Conservation (phyloP, 2,888 invertebrate species). For the Morpho deidamia region DNA sequence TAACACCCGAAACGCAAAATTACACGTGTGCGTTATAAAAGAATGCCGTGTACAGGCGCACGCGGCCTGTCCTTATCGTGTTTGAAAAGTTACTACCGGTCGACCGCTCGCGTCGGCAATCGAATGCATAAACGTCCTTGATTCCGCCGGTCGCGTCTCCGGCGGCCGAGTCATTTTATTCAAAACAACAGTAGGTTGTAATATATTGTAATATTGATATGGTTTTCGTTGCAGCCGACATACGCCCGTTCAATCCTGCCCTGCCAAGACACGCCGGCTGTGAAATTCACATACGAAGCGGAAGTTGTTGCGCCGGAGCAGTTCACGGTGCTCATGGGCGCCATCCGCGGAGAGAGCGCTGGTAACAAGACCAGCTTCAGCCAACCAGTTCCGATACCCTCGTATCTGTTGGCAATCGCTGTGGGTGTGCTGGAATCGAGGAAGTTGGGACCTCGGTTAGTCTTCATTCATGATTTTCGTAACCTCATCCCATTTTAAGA, state of each 20-base stretch:
- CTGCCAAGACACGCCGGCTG: conserved; percentile 94
- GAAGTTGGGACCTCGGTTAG: conserved; percentile 83
- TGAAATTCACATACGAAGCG: conserved; percentile 91
- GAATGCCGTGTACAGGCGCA: too few relatives aligned
- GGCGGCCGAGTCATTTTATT: too few relatives aligned
- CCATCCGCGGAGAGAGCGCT: conserved; percentile 77
- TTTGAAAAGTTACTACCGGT: too few relatives aligned
- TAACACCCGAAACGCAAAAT: too few relatives aligned
- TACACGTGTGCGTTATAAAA: too few relatives aligned
- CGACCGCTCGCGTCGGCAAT: too few relatives aligned
- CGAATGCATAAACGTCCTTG: too few relatives aligned
- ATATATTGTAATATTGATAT: neutral
- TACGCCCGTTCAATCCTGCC: conserved; percentile 94
- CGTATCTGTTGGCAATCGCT: conserved; percentile 93
- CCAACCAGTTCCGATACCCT: conserved; percentile 90
- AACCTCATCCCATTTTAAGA: too few relatives aligned
- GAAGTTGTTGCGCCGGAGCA: conserved; percentile 84
- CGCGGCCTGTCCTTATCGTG: too few relatives aligned
- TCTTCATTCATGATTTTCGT: neutral
- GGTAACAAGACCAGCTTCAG: conserved; percentile 79
- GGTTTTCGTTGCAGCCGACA: conserved; percentile 80
- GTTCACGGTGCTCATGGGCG: conserved; percentile 93
- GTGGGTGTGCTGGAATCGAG: conserved; percentile 88
- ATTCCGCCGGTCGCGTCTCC: too few relatives aligned
- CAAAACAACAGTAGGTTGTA: too few relatives aligned